Evolutionary conservation across 2,888 invertebrate species (phyloP), one percentile per base, ranked within the genome.

Genomic region (Chymomyza amoena): DNA sequence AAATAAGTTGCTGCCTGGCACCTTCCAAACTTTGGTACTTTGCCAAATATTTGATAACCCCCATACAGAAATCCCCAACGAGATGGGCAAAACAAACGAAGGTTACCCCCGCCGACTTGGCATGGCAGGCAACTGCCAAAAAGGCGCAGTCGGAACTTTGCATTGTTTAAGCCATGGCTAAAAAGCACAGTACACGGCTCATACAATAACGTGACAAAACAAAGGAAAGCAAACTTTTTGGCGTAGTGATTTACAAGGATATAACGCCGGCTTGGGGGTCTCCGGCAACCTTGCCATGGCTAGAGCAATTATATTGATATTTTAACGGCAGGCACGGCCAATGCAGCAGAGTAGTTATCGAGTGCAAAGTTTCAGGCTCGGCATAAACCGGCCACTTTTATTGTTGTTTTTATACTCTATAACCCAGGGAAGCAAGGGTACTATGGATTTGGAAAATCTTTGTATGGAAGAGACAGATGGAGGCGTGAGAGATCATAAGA

Each of bases 211-310:
- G 83, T 84, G 86, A 84, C 86, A 84, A 84, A 83, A 79, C 76
- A 79, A 77, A 78, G 68, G 73, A 25, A 51, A 25, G 63, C 68
- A 66, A 63, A 73, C 28, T 80, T 83, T 75, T 81, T 85, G 78
- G 83, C 79, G 83, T 85, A 86, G 79, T 62, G 73, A 76, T 83
- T 85, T 76, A 74, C 83, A 84, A 84, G 84, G 86, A 84, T 85
- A 81, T 13, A 25, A 4, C 54, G 20, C 54, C 20, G 18, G 18
- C 54, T 54, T 54, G 18, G 16, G 54, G 54, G 18, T 54, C 54
- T 54, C 1, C 54, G 54, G 15, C 57, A 57, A 57, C 57, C 57
- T 57, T 57, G 57, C 57, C 57, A 25, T 18, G 20, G 18, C 57
- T 18, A 13, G 18, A 20, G 57, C 57, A 57, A 57, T 57, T 57